Evolutionary conservation across 1,140 invertebrate genomes (phyloP).

Genomic region (Pseudomyrmex gracilis): DNA sequence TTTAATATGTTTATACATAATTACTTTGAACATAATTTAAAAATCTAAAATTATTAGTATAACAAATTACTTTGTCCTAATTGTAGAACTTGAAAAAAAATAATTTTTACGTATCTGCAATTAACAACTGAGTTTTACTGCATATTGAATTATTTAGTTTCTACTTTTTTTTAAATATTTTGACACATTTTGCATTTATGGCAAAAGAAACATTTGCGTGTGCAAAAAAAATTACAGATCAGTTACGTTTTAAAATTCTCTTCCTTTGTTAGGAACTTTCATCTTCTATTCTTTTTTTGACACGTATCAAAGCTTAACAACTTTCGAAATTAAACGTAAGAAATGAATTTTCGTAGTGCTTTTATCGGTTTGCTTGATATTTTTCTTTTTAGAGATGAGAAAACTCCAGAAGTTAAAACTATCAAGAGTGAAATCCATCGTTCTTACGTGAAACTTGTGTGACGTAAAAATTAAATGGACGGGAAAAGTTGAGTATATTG

Average conservation of each 20-base stretch:
- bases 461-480: constrained; percentile 75
- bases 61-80: background rate
- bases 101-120: constrained; percentile 56
- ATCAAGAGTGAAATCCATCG: constrained; percentile 3
- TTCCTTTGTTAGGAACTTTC: background rate
- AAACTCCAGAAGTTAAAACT: constrained; percentile 31
- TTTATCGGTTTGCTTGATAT: constrained; percentile 35
- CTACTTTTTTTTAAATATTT: background rate
- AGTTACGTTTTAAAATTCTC: constrained; percentile 14
- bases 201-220: background rate
- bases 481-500: constrained; percentile 76
- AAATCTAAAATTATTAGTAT: background rate
- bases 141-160: background rate
- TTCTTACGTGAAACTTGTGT: constrained; percentile 44
- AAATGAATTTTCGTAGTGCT: background rate
- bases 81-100: constrained; percentile 47
- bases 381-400: background rate
- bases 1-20: background rate
- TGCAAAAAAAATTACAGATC: background rate
- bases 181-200: background rate
- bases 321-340: background rate
- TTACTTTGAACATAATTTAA: constrained; percentile 53
- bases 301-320: constrained; percentile 11
- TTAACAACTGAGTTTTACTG: background rate
- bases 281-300: background rate